Conservation (phyloP, 2,888 invertebrate species). For the Ochropacha duplaris region DNA sequence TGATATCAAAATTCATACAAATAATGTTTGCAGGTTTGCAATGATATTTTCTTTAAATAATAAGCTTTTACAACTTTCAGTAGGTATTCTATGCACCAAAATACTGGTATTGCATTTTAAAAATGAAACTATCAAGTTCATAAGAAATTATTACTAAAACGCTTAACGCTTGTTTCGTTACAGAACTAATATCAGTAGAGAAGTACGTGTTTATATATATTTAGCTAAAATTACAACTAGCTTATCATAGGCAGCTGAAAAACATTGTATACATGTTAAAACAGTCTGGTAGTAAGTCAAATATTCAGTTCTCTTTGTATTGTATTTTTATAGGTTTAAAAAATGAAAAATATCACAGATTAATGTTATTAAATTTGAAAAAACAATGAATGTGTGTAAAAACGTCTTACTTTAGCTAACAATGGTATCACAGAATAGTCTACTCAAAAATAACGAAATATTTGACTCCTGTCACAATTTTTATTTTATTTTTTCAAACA, state of each 20-base stretch:
- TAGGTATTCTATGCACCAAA: not conserved
- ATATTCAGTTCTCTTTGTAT: not conserved
- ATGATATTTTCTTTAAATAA: too few species aligned
- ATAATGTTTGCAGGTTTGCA: too few species aligned
- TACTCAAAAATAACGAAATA: not conserved
- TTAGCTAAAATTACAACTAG: slow-evolving; percentile 12
- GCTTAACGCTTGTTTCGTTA: not conserved
- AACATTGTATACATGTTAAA: slow-evolving; percentile 17
- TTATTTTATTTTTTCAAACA: slow-evolving; percentile 19
- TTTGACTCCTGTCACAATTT: not conserved
- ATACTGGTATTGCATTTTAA: not conserved
- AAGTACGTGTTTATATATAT: slow-evolving; percentile 11
- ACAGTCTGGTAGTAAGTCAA: not conserved
- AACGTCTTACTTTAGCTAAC: not conserved
- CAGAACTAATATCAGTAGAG: slow-evolving; percentile 2
- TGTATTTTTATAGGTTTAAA: not conserved
- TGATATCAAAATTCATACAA: not conserved
- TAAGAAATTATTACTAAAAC: not conserved
- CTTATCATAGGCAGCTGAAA: slow-evolving; percentile 28
- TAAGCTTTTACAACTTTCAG: too few species aligned
- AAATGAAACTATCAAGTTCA: not conserved
- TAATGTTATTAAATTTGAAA: not conserved
- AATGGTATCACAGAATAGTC: not conserved
- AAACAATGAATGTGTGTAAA: not conserved
- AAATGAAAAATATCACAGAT: not conserved